These are phyloP conservation scores for Bombus ignitus DNA, from an alignment of 1,140 invertebrate species.

Conservation along the genomic window DNA sequence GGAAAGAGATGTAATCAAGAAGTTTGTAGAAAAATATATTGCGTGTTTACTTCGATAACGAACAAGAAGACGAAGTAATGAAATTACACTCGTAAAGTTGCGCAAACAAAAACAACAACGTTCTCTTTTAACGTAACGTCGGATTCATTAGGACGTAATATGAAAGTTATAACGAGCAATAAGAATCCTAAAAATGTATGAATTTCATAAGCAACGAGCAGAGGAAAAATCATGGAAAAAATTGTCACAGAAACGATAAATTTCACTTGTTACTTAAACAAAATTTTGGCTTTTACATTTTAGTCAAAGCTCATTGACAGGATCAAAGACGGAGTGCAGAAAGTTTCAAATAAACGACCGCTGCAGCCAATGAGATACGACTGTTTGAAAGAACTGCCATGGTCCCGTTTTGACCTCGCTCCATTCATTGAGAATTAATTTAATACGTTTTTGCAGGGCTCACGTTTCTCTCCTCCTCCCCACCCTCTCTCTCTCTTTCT, in stretches of 20 bases:
- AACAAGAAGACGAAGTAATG: background rate
- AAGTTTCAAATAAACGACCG: background rate
- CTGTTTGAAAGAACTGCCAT: conserved; percentile 3
- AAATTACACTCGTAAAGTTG: background rate
- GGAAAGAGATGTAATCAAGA: background rate
- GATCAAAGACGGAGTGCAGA: background rate
- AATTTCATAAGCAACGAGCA: background rate
- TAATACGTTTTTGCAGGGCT: background rate
- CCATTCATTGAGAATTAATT: conserved; percentile 11
- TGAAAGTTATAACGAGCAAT: background rate
- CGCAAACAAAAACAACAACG: background rate
- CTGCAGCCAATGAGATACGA: background rate
- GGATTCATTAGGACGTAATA: background rate
- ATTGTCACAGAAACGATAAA: background rate
- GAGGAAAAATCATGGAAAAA: background rate
- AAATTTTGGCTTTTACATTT: background rate
- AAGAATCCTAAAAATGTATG: background rate
- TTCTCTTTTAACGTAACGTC: background rate
- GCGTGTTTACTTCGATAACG: background rate
- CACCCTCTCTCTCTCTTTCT: background rate
- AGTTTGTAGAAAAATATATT: background rate
- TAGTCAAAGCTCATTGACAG: background rate
- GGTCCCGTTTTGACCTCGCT: background rate
- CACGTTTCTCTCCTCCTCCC: background rate
- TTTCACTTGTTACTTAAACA: background rate